Percentiles rank a stretch among this genome's conserved stretches.
Evolutionary conservation across 2,797 vertebrate genomes (phyloP).

Genomic region (Lepidocolaptes lacrymiger): DNA sequence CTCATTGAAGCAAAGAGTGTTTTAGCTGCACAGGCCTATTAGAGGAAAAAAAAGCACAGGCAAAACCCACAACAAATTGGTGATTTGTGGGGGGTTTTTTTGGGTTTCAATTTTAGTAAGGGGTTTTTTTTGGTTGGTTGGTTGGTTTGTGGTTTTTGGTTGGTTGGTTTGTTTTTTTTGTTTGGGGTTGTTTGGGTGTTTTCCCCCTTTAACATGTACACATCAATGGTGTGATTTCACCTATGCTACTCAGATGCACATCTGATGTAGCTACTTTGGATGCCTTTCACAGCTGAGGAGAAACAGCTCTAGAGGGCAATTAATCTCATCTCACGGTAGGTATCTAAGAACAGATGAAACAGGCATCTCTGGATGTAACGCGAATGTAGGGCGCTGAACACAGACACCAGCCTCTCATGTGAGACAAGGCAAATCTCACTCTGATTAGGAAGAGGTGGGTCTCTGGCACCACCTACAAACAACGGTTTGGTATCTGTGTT

Average conservation of each 20-base stretch:
- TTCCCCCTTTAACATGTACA: not conserved
- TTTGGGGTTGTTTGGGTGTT: not conserved
- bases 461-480: not conserved
- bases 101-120: not conserved
- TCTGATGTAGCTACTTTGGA: not conserved
- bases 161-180: not conserved
- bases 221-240: not conserved
- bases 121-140: not conserved
- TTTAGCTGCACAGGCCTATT: not conserved
- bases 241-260: not conserved
- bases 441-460: not conserved
- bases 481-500: not conserved
- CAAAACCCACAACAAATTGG: not conserved
- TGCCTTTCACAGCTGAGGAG: not conserved
- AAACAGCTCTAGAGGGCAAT: not conserved
- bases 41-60: not conserved
- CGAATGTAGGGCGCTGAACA: not conserved
- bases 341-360: not conserved
- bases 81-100: fast-evolving
- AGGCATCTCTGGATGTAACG: not conserved
- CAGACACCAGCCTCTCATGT: not conserved
- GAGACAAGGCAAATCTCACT: constrained; percentile 11
- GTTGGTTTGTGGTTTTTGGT: not conserved
- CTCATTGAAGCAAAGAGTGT: not conserved
- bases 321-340: not conserved